Percentiles rank a stretch among this genome's conserved stretches.
Evolutionary conservation across 2,113 vertebrate species (phyloP).

Genomic region (Chiloscyllium plagiosum): DNA sequence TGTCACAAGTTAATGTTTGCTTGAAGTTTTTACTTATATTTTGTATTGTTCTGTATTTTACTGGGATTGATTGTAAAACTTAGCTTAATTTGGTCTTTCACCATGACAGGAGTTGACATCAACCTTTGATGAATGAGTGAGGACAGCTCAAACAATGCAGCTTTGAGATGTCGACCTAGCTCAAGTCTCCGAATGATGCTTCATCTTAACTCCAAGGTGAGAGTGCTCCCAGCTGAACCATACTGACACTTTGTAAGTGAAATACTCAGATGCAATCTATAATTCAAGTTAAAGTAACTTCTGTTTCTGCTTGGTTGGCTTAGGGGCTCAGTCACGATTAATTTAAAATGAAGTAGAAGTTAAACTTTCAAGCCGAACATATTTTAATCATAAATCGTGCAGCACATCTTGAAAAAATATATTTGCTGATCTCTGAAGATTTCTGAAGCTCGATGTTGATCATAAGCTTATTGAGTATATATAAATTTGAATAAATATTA

Average conservation of each 20-base stretch:
- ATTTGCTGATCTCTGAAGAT: not conserved
- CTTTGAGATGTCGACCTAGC: not conserved
- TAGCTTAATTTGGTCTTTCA: too few species aligned
- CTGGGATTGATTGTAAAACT: too few species aligned
- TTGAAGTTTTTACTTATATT: too few species aligned
- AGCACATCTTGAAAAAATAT: not conserved
- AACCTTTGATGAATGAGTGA: not conserved
- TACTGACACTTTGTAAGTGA: not conserved
- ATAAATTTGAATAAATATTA: not conserved
- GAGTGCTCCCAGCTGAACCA: not conserved
- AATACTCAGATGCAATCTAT: not conserved
- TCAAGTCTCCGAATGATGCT: not conserved
- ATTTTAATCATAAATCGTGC: not conserved
- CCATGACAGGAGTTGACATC: too few species aligned
- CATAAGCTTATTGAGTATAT: not conserved
- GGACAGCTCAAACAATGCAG: not conserved
- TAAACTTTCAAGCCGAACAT: not conserved
- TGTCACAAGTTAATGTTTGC: too few species aligned
- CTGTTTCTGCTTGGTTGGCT: not conserved
- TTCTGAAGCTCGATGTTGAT: not conserved
- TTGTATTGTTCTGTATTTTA: too few species aligned
- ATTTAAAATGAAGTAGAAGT: not conserved
- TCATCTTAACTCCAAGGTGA: not conserved
- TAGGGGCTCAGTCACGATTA: not conserved
- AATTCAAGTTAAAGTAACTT: not conserved